phyloP scores from a whole-genome alignment of 1,140 invertebrate species.

The Drosophila watanabei region DNA sequence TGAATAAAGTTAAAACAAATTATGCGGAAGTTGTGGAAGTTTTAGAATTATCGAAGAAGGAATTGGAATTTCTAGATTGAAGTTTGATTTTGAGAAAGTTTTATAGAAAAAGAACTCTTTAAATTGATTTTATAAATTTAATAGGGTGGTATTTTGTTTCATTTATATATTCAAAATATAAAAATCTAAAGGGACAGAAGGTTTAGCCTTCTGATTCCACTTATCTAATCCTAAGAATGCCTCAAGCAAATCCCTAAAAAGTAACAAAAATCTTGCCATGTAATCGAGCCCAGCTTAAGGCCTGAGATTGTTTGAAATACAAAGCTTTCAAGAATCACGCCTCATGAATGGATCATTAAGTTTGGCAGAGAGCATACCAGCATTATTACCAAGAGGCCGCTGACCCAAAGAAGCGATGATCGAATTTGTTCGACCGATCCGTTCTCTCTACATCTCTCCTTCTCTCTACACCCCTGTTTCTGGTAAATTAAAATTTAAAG shows the following conservation, averaged over 20 bases:
- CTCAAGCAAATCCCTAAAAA: neutral
- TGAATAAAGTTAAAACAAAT: slow-evolving; percentile 13
- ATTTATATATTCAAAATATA: neutral
- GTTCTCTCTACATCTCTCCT: slow-evolving; percentile 10
- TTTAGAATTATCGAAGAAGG: neutral
- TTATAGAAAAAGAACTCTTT: too few relatives aligned
- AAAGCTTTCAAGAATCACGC: slow-evolving; percentile 18
- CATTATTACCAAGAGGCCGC: slow-evolving; percentile 25
- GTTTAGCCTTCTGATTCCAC: too few relatives aligned
- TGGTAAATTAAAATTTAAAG: slow-evolving; percentile 40
- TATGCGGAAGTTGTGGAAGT: neutral
- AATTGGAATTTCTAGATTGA: neutral
- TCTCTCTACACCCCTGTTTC: slow-evolving; percentile 4
- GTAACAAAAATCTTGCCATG: slow-evolving; percentile 9
- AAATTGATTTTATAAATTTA: too few relatives aligned
- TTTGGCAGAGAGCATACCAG: neutral
- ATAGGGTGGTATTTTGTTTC: too few relatives aligned
- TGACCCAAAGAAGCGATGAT: slow-evolving; percentile 47
- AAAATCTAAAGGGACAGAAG: rapidly evolving
- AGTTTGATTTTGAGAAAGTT: neutral
- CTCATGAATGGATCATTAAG: slow-evolving; percentile 17
- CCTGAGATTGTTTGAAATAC: slow-evolving; percentile 11
- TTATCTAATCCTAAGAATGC: neutral
- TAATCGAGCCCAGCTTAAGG: neutral
- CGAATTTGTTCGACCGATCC: slow-evolving; percentile 26